Base-by-base conservation (phyloP, 2,888 invertebrate genomes). In the Luffia ferchaultella region DNA sequence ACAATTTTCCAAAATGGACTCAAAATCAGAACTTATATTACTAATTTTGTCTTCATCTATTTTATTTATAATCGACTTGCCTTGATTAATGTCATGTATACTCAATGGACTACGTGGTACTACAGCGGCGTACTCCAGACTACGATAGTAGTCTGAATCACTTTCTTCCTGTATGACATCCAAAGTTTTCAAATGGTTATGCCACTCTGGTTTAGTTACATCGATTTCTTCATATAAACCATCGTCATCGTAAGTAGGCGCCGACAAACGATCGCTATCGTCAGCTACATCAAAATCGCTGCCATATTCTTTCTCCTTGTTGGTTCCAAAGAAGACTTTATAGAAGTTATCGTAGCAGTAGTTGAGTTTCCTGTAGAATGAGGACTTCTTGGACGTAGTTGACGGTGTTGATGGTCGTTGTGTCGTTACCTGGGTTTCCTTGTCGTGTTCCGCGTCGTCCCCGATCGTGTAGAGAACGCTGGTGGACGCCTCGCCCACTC, bases 401-500 rank as follows among this genome's bases (percentile, higher is more conserved):
- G 54, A 48, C 50, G 48, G 45, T 15, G 45, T 49, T 46, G 48
- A 46, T 48, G 52, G 51, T 54, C 54, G 55, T 53, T 54, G 43
- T 45, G 20, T 41, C 60, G 12, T 76, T 85, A 85, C 85, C 85
- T 90, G 91, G 0, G 93, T 86, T 61, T 95, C 95, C 60, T 92
- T 90, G 70, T 90, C 92, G 56, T 92, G 89, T 15, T 90, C 89
- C n/a, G 93, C 93, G 54, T 96, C 96, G 63, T 96, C 96, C 16
- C 95, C 95, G 69, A 97, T 97, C 50, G 95, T 95, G 63, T 93
- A 90, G 49, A 99, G 88, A 0, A 98, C 95, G 62, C 93, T 92
- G 46, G 96, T 95, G 52, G 97, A 97, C 0, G 97, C 97, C 71
- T 99, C 98, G 9, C 99, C 99, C 46, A 99, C 96, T 55, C 95